Percentiles rank a stretch among this genome's conserved stretches.
Conservation (phyloP, 2,888 invertebrate genomes). For the Caenorhabditis sulstoni region DNA sequence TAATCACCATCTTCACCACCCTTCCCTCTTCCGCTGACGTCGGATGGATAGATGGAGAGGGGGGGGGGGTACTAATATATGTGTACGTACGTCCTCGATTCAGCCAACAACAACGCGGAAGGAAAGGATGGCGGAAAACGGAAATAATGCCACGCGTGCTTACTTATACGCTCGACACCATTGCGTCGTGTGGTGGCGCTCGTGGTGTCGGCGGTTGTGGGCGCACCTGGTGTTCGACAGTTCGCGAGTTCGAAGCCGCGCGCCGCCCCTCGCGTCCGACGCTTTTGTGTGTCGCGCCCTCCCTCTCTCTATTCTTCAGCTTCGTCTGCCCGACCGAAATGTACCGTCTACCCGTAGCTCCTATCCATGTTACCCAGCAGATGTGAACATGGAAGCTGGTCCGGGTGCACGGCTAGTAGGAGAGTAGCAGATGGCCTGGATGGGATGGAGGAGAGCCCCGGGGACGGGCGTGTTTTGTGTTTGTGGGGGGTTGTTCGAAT, state of each 20-base stretch:
- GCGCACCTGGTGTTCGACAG: conserved; percentile 17
- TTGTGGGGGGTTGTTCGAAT: no score
- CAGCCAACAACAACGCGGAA: no score
- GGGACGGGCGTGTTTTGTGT: no score
- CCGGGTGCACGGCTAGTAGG: conserved; percentile 43
- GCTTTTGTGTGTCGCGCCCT: conserved; percentile 40
- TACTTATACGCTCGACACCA: conserved; percentile 25
- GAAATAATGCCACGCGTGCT: background rate
- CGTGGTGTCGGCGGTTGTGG: conserved; percentile 42
- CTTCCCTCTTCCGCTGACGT: no score
- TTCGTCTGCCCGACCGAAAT: background rate
- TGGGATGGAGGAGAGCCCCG: no score
- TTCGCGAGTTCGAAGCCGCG: conserved; percentile 6
- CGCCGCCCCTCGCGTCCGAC: conserved; percentile 1
- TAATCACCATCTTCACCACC: no score
- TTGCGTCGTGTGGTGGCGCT: conserved; percentile 39
- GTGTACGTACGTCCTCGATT: no score
- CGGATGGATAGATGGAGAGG: no score
- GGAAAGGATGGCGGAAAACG: no score
- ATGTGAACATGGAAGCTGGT: conserved; percentile 57
- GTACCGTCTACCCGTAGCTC: conserved; percentile 62
- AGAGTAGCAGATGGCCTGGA: no score
- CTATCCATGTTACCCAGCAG: conserved; percentile 51
- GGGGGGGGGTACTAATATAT: no score
- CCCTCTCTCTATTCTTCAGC: no score